Percentiles rank a stretch among this genome's conserved stretches.
phyloP scores from a whole-genome alignment of 2,888 invertebrate genomes.

The Kryphioiulus occultus region DNA sequence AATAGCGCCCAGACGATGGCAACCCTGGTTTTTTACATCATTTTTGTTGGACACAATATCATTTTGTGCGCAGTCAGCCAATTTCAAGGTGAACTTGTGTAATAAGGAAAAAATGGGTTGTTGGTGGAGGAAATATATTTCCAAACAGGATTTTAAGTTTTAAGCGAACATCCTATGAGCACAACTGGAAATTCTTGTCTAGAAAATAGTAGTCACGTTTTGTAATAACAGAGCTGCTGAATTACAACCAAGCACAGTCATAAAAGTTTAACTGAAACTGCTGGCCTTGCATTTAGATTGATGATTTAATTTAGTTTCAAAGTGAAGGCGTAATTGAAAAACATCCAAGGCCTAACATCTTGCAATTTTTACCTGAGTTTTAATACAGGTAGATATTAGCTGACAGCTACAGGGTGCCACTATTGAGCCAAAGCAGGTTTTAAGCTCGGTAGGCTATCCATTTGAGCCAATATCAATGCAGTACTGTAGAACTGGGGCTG shows the following conservation, averaged over 20 bases:
- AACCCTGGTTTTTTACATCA: constrained; percentile 54
- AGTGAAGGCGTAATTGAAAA: background rate
- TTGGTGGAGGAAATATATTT: background rate
- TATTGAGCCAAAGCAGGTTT: too few relatives aligned
- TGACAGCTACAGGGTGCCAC: too few relatives aligned
- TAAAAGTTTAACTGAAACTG: background rate
- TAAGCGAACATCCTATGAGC: background rate
- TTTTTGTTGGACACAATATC: constrained; percentile 41
- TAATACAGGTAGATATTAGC: too few relatives aligned
- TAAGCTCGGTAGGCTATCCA: too few relatives aligned
- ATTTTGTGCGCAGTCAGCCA: background rate
- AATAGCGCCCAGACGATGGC: too few relatives aligned
- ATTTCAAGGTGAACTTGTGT: constrained; percentile 13
- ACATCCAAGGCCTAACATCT: background rate
- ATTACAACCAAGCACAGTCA: background rate
- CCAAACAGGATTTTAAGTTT: background rate
- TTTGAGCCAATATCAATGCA: too few relatives aligned
- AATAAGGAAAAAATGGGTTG: background rate
- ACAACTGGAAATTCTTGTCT: background rate
- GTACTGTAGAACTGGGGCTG: too few relatives aligned
- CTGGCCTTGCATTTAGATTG: background rate
- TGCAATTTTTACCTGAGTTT: too few relatives aligned
- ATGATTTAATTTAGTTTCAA: background rate
- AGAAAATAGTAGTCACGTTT: background rate
- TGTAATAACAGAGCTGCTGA: background rate